phyloP scores from a whole-genome alignment of 2,888 invertebrate genomes.

The Diadegma fenestrale region DNA sequence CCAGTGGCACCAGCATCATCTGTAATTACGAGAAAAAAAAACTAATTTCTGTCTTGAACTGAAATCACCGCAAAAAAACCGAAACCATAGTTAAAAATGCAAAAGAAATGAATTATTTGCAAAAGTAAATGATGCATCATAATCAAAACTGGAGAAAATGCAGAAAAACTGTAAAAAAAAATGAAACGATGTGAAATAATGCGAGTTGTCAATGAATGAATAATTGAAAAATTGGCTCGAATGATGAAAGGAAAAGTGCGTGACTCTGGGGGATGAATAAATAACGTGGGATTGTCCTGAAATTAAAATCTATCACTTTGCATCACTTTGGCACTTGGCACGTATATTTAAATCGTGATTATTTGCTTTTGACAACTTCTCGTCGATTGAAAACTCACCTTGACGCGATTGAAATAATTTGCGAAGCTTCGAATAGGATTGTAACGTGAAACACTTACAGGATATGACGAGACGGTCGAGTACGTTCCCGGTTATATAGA shows the following conservation, averaged over 20 bases:
- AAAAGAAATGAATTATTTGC: not conserved
- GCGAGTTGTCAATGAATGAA: not conserved
- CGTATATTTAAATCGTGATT: not conserved
- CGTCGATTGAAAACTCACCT: conserved; percentile 57
- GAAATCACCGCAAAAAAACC: not conserved
- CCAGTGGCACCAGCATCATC: conserved; percentile 91
- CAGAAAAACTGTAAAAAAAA: not conserved
- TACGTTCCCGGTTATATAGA: conserved; percentile 83
- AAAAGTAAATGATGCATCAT: not conserved
- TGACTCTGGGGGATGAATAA: not conserved
- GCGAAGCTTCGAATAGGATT: conserved; percentile 33
- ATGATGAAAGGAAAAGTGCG: not conserved
- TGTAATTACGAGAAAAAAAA: conserved; percentile 80
- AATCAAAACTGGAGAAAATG: not conserved
- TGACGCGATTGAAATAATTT: conserved; percentile 39
- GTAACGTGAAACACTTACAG: conserved; percentile 78
- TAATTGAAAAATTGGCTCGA: not conserved
- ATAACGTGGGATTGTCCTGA: not conserved
- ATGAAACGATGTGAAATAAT: not conserved
- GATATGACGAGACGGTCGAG: conserved; percentile 82
- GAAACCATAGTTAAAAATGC: not conserved
- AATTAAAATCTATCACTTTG: conserved; percentile 38
- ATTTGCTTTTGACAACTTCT: not conserved
- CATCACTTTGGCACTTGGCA: conserved; percentile 47
- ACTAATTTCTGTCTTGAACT: not conserved